Base-by-base conservation (phyloP, 2,113 vertebrate genomes). In the Riparia riparia region DNA sequence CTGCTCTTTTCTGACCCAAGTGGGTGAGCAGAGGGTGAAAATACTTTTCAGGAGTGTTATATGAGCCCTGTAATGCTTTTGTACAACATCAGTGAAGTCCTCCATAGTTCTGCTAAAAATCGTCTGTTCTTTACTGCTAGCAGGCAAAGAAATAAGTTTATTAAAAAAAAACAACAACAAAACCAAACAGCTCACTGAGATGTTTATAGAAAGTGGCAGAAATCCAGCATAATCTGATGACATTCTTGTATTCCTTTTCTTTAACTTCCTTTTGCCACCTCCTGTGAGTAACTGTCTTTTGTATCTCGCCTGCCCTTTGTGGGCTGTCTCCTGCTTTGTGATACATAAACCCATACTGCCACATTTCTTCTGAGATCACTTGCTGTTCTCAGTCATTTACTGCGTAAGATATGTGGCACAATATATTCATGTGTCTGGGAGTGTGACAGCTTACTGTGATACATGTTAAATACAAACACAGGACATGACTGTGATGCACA, bases 321-420 rank as follows among this genome's bases (percentile, higher is more conserved):
- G 80, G 78, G 41, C 81, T 90, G 86, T 96, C 86, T 90, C 45
- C 68, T 76, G 65, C 85, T 93, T 94, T 95, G 91, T 87, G 88
- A 89, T 94, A 91, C 85, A 72, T 91, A 95, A 89, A 78, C 88
- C 86, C 45, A 61, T 61, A 68, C 37, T 88, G 85, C 71, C 82
- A 95, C 26, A 12, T 91, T 93, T 93, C 92, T 96, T 94, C 74
- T 73, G 74, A 88, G 90, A 96, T 96, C 87, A 39, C 78, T 95
- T 95, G 80, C 71, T 92, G 60, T 91, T 95, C 77, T 80, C 86
- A 83, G 91, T 91, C 81, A 70, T 90, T 91, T 86, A 73, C 71
- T 79, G 42, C 5, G 5, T 56, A 80, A 90, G 90, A 88, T 79
- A 65, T 74, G 71, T 95, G 71, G 79, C 70, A 91, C 50, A 69